Percentiles rank a stretch among this genome's conserved stretches.
phyloP scores from a whole-genome alignment of 2,888 invertebrate genomes.

The Agrochola lota region DNA sequence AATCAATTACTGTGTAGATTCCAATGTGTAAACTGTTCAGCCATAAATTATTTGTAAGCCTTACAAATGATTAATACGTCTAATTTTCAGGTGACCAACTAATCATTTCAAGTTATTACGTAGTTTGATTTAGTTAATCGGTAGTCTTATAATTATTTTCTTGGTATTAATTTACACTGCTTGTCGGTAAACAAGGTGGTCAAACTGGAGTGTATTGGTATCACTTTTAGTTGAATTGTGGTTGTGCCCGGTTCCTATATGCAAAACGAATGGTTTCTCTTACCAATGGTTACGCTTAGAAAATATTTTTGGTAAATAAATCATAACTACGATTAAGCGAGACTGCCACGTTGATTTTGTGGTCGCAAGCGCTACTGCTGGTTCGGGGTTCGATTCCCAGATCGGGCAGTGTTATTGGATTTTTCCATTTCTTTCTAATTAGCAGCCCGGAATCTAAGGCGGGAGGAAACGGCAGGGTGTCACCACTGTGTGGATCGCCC shows the following conservation, averaged over 20 bases:
- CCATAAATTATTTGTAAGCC: conserved; percentile 48
- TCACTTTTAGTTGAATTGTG: conserved; percentile 9
- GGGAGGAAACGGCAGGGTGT: too few species aligned
- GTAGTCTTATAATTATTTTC: conserved; percentile 58
- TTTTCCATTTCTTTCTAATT: too few species aligned
- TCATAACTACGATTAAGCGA: neutral
- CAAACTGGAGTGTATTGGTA: conserved; percentile 15
- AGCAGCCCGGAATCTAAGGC: too few species aligned
- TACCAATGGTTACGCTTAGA: neutral
- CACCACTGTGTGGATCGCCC: too few species aligned
- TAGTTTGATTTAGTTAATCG: conserved; percentile 58
- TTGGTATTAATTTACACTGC: conserved; percentile 46
- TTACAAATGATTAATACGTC: conserved; percentile 54
- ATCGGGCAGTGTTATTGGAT: too few species aligned
- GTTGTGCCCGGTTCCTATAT: neutral
- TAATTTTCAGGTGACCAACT: conserved; percentile 59
- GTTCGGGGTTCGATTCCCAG: neutral
- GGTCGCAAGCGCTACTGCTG: neutral
- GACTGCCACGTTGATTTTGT: neutral
- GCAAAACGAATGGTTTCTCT: neutral
- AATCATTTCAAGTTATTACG: conserved; percentile 47
- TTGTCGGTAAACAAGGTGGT: conserved; percentile 30
- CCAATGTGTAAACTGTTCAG: conserved; percentile 48
- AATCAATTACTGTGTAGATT: conserved; percentile 56
- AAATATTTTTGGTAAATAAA: neutral